Evolutionary conservation across 2,113 vertebrate genomes (phyloP).

Genomic region (Sialia sialis): DNA sequence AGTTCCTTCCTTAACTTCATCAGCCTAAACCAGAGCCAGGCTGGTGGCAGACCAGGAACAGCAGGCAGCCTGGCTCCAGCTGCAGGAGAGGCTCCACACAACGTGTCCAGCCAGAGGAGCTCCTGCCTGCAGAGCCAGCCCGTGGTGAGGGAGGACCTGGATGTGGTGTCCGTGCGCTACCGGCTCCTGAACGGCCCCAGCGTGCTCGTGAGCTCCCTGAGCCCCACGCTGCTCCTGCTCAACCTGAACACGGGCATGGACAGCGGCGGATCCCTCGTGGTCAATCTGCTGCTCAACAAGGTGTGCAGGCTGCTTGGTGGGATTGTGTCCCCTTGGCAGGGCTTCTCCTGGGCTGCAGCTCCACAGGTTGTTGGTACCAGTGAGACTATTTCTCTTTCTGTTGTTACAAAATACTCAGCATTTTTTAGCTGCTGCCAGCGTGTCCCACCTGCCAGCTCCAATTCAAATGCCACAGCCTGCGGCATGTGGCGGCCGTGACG

Average conservation of each 20-base stretch:
- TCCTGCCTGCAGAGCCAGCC: slow-evolving; percentile 79
- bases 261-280: slow-evolving; percentile 84
- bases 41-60: background rate
- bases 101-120: rapidly evolving
- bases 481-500: background rate
- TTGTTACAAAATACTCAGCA: background rate
- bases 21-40: slow-evolving; percentile 55
- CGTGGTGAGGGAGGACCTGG: slow-evolving; percentile 82
- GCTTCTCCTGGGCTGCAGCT: background rate
- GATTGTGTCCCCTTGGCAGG: background rate
- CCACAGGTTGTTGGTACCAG: background rate
- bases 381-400: background rate
- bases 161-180: slow-evolving; percentile 85
- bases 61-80: background rate
- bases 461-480: background rate
- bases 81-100: background rate
- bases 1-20: slow-evolving; percentile 36
- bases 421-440: background rate
- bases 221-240: slow-evolving; percentile 79
- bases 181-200: slow-evolving; percentile 70
- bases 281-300: slow-evolving; percentile 82
- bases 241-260: slow-evolving; percentile 76
- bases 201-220: slow-evolving; percentile 61
- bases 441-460: background rate
- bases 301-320: slow-evolving; percentile 20